A percentile compares a stretch with the other conserved stretches of the same genome.
Evolutionary conservation across 2,113 vertebrate genomes (phyloP).

Genomic region (Upupa epops): DNA sequence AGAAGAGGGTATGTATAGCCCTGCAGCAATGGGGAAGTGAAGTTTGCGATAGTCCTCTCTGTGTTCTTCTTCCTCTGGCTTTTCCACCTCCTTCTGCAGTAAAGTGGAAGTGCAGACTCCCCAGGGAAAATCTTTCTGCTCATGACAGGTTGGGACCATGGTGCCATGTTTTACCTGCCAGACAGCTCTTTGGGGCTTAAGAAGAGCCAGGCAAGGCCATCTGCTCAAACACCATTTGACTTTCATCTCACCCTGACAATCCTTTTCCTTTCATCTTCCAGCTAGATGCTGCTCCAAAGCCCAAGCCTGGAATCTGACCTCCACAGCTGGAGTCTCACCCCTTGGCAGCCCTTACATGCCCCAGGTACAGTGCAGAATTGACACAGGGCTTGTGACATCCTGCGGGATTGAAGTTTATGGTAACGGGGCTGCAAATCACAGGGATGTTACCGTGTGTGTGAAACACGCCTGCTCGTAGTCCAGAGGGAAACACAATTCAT

Average conservation of each 20-base stretch:
- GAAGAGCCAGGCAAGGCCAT: background rate
- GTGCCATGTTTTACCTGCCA: background rate
- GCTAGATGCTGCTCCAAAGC: background rate
- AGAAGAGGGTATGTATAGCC: too few species aligned
- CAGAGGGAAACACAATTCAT: background rate
- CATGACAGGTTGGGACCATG: background rate
- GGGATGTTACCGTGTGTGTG: background rate
- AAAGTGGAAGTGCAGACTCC: fast-evolving
- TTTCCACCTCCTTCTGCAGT: background rate
- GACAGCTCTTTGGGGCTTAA: background rate
- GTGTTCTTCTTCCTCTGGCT: background rate
- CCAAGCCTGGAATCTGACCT: background rate
- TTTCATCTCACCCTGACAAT: background rate
- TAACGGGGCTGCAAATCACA: background rate
- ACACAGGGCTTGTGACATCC: background rate
- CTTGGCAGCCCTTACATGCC: background rate
- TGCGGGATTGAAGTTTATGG: background rate
- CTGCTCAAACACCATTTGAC: background rate
- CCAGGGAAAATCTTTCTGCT: background rate
- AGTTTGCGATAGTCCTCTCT: background rate
- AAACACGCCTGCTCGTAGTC: background rate
- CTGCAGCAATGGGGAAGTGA: background rate
- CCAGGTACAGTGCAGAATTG: background rate
- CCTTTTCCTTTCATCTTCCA: slow-evolving; percentile 1
- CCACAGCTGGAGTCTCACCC: background rate